phyloP scores from a whole-genome alignment of 2,113 vertebrate genomes.

The Todiramphus chloris region DNA sequence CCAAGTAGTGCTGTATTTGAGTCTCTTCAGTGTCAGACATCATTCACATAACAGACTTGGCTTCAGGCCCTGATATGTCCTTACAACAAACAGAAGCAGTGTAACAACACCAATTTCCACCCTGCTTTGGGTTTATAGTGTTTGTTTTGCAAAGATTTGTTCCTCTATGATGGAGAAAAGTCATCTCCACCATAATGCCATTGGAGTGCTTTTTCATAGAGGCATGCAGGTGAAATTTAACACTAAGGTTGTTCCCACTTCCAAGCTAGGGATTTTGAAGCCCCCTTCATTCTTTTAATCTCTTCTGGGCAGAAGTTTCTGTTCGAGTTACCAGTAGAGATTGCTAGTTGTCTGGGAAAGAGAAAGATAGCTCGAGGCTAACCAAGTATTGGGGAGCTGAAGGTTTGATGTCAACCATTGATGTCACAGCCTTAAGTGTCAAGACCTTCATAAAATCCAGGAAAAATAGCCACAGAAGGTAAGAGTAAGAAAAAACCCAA shows the following conservation, averaged over 20 bases:
- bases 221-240: neutral
- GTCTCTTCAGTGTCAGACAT: neutral
- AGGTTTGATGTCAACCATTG: neutral
- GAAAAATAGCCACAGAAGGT: neutral
- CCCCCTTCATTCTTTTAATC: neutral
- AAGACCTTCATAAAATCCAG: neutral
- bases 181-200: neutral
- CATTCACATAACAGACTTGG: neutral
- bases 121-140: neutral
- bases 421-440: neutral
- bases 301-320: neutral
- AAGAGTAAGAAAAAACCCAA: neutral
- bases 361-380: neutral
- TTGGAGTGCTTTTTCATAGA: neutral
- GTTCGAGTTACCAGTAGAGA: neutral
- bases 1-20: fast-evolving
- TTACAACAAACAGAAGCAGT: neutral
- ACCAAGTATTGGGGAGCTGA: neutral
- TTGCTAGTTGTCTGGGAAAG: neutral
- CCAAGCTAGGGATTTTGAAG: neutral
- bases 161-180: neutral
- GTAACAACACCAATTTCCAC: neutral
- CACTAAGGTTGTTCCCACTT: neutral
- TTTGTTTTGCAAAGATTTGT: neutral
- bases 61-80: neutral